A percentile compares a stretch with the other conserved stretches of the same genome.
phyloP scores from a whole-genome alignment of 2,797 vertebrate genomes.

The Cichlasoma orientale region DNA sequence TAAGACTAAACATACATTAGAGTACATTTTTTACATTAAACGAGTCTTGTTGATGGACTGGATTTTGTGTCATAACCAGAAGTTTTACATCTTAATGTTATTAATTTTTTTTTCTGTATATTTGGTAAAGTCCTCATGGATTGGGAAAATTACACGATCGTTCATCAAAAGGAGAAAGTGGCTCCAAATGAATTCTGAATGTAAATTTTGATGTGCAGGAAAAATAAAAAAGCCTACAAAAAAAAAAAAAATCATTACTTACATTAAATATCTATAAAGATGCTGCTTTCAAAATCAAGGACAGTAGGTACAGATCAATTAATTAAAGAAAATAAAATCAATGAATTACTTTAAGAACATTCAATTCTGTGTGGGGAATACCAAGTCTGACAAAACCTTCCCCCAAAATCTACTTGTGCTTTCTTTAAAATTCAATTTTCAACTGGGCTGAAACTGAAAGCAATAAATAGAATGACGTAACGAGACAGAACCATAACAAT shows the following conservation, averaged over 20 bases:
- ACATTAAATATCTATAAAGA: constrained; percentile 17
- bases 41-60: not conserved
- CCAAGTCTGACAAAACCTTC: not conserved
- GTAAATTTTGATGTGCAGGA: constrained; percentile 4
- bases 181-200: constrained; percentile 17
- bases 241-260: not conserved
- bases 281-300: not conserved
- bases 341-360: not conserved
- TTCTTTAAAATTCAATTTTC: not conserved
- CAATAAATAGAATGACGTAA: constrained; percentile 30
- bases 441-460: constrained; percentile 15
- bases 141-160: not conserved
- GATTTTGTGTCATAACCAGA: not conserved
- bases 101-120: not conserved
- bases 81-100: not conserved
- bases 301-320: not conserved
- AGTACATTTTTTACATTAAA: not conserved
- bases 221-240: constrained; percentile 6
- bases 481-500: constrained; percentile 20
- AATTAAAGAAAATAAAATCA: constrained; percentile 2
- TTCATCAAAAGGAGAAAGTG: not conserved
- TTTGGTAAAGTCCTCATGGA: not conserved
- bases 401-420: constrained; percentile 2
- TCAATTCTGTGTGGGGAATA: not conserved
- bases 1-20: not conserved